phyloP scores from a whole-genome alignment of 2,888 invertebrate genomes.

The Steinernema hermaphroditum region DNA sequence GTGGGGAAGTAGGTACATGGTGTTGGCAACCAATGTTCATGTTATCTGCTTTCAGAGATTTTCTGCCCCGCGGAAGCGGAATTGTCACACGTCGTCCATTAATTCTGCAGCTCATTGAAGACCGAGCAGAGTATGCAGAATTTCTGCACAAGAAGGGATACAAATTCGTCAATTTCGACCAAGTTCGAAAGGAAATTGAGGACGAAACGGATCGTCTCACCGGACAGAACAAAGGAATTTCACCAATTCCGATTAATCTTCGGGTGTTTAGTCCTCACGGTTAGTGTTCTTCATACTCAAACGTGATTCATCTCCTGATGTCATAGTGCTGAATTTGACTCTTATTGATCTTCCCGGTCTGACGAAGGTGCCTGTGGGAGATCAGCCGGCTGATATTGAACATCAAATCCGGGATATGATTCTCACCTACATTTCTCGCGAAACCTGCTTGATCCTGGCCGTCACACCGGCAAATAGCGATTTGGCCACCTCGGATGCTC shows the following conservation, averaged over 20 bases:
- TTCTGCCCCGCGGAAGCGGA: constrained; percentile 68
- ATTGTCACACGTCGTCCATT: constrained; percentile 71
- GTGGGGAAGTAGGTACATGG: constrained; percentile 81
- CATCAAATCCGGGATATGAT: constrained; percentile 72
- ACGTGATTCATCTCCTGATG: too few species aligned
- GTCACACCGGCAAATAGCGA: constrained; percentile 68
- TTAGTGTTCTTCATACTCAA: constrained; percentile 67
- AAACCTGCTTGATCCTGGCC: constrained; percentile 67
- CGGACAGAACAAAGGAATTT: constrained; percentile 96
- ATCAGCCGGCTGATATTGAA: constrained; percentile 73
- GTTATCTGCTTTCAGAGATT: constrained; percentile 63
- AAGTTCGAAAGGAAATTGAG: constrained; percentile 88
- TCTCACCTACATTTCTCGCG: constrained; percentile 68
- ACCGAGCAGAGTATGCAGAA: constrained; percentile 84
- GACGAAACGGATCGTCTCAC: constrained; percentile 95
- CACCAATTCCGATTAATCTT: constrained; percentile 95
- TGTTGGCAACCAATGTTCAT: not conserved
- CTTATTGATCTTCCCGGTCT: constrained; percentile 72
- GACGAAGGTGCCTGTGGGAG: constrained; percentile 73
- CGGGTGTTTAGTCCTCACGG: constrained; percentile 97
- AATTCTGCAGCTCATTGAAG: constrained; percentile 67
- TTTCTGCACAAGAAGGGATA: constrained; percentile 98
- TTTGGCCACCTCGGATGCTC: constrained; percentile 95
- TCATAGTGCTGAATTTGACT: constrained; percentile 71
- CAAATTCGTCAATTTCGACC: constrained; percentile 92